Base-by-base conservation (phyloP, 2,797 vertebrate genomes). In the Sebastes miniatus region DNA sequence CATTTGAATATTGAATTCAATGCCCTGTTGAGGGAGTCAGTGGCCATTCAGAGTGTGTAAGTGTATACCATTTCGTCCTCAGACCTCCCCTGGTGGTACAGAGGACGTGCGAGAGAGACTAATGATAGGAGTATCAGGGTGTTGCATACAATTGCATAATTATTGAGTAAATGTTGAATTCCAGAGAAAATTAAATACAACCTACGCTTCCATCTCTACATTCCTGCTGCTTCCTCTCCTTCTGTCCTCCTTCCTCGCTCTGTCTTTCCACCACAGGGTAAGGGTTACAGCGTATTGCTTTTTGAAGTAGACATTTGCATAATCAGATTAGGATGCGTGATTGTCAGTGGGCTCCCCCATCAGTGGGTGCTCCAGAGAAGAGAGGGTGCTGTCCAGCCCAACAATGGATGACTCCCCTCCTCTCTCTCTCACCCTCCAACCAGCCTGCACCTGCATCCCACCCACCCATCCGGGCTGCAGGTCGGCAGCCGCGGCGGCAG, bases 261-360 rank as follows among this genome's bases (percentile, higher is more conserved):
- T 90, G 90, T 89, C 87, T 83, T 70, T 83, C 89, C 87, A 88
- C 90, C 90, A 91, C 91, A 90, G 92, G 92, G 91, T 94, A 92
- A 95, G 93, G 93, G 93, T 96, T 96, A 95, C 95, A 96, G 95
- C 93, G 89, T 95, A 93, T 96, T 96, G 97, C 97, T 96, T 99
- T 96, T 96, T 97, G 96, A 98, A 98, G 98, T 98, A 97, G 94
- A 96, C 94, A 99, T 99, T 98, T 97, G 95, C 97, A 98, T 99
- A 99, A 99, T 99, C 98, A 96, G 97, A 98, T 99, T 97, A 97
- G 93, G 91, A 95, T 94, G 92, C 93, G 94, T 94, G 92, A 95
- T 96, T 95, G 96, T 94, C 93, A 92, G 89, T 88, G 90, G 79
- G 86, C 91, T 80, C 94, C 81, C 94, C 91, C 92, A 92, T 95